Base-by-base conservation (phyloP, 2,888 invertebrate genomes). In the Netelia virgata region DNA sequence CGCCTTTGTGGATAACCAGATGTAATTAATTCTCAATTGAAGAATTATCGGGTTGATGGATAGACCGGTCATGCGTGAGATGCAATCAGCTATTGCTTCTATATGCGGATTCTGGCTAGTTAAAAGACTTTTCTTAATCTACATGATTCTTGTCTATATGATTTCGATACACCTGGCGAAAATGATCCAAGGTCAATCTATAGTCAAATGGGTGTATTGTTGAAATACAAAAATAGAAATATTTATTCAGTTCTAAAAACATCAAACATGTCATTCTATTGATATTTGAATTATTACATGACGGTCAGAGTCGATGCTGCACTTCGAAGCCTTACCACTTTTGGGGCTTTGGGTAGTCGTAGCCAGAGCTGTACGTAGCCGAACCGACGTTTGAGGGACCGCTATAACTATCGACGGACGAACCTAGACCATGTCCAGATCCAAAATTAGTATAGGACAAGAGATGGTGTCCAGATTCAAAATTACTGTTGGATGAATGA, bases 181-280 rank as follows among this genome's bases (percentile, higher is more conserved):
- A 70, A 50, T n/a, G 68, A 16, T 53, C 20, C 8, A 16, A n/a
- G 8, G 18, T n/a, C 0, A 36, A 36, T 28, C 28, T 28, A 28
- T 28, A 28, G 2, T 28, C 28, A 28, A 3, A 28, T 28, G 3
- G 3, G 3, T 28, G 28, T 36, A 36, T 36, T 36, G 36, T 36
- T 36, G 36, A 8, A 18, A 36, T 78, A 78, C 82, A 88, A 88
- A 88, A 86, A 88, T 64, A 87, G 61, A 81, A 84, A 84, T 83
- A 76, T 88, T 88, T 63, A 87, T 74, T 86, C 14, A 36, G 14
- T 76, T 57, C 82, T 41, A 74, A 77, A 68, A 76, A 53, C 28
- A 75, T 43, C n/a, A 59, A 28, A 23, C 16, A 36, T 41, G 64
- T 50, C 3, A 28, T 28, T 28, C 28, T 28, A 53, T 72, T 69